Evolutionary conservation across 2,888 invertebrate species (phyloP).

Genomic region (Anthoptus insignis): DNA sequence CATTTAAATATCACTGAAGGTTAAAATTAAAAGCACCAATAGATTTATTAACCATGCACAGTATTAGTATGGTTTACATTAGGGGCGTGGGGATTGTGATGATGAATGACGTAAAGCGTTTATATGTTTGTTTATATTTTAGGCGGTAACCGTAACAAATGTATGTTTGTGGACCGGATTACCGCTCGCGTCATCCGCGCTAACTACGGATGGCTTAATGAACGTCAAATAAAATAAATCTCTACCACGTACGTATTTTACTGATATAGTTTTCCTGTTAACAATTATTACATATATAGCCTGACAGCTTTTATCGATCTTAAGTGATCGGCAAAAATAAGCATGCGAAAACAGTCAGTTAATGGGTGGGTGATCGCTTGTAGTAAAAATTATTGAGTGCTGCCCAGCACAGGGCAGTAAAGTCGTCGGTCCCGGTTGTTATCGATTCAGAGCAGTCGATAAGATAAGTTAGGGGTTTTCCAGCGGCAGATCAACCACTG

Average conservation of each 20-base stretch:
- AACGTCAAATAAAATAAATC: constrained; percentile 21
- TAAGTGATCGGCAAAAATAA: too few species aligned
- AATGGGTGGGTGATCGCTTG: too few species aligned
- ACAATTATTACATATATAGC: neutral
- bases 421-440: too few species aligned
- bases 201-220: constrained; percentile 30
- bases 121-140: constrained; percentile 20
- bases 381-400: too few species aligned
- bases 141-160: constrained; percentile 28
- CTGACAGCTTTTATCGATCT: too few species aligned
- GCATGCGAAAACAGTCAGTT: too few species aligned
- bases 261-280: neutral
- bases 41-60: neutral
- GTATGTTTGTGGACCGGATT: constrained; percentile 32
- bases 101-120: constrained; percentile 7
- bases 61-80: neutral
- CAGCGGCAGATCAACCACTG: too few species aligned
- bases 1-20: too few species aligned
- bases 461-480: too few species aligned
- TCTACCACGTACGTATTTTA: neutral
- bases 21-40: neutral
- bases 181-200: constrained; percentile 23
- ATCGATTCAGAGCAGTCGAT: too few species aligned
- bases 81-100: neutral
- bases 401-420: too few species aligned